Conservation (phyloP, 2,113 vertebrate genomes). For the Psilopogon haemacephalus region DNA sequence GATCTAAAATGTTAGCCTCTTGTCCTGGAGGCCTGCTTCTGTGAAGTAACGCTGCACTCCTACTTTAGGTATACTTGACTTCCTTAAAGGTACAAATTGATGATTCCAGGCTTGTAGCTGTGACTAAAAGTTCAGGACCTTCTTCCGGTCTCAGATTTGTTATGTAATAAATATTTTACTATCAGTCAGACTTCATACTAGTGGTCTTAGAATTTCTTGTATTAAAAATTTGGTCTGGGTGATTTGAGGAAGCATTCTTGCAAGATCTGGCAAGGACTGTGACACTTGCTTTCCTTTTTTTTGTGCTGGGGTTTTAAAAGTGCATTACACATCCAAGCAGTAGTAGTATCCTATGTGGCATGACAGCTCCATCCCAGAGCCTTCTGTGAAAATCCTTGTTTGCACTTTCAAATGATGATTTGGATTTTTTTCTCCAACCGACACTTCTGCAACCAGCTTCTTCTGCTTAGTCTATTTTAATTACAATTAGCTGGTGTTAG, state of each 20-base stretch:
- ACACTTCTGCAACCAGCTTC: too few species aligned
- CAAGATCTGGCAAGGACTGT: neutral
- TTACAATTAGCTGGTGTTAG: neutral
- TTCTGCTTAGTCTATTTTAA: neutral
- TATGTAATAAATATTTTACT: neutral
- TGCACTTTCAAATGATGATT: neutral
- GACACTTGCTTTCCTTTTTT: fast-evolving
- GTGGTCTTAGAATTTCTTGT: neutral
- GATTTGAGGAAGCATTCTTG: neutral
- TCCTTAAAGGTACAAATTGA: neutral
- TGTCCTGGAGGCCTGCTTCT: neutral
- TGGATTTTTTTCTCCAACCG: too few species aligned
- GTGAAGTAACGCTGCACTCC: neutral
- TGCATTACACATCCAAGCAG: neutral
- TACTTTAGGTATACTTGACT: neutral
- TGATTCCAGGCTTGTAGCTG: neutral
- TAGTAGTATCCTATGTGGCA: neutral
- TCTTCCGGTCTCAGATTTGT: neutral
- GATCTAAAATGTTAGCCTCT: neutral
- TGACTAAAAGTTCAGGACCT: neutral
- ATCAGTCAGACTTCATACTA: neutral
- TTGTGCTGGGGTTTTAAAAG: neutral
- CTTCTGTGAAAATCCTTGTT: neutral
- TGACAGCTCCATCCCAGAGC: neutral
- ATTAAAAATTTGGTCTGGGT: neutral